phyloP scores from a whole-genome alignment of 2,797 vertebrate genomes.

The Myotis myotis region DNA sequence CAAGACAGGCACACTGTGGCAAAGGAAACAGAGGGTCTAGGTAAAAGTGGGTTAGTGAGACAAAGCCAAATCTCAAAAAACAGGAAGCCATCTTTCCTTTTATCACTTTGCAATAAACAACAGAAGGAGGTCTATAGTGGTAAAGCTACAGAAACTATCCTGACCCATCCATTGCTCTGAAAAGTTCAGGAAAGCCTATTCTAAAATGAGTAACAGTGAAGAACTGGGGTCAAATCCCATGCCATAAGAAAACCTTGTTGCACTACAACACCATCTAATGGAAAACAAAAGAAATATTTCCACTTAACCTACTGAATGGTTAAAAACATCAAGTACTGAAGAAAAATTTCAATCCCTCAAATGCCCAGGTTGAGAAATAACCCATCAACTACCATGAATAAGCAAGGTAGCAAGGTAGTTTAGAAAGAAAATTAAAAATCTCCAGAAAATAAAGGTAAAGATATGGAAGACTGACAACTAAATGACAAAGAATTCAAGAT shows the following conservation, averaged over 20 bases:
- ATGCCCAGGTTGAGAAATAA: not conserved
- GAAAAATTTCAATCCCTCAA: not conserved
- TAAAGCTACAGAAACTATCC: not conserved
- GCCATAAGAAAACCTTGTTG: not conserved
- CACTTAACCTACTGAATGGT: not conserved
- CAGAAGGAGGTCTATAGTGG: not conserved
- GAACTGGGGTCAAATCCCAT: not conserved
- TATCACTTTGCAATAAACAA: not conserved
- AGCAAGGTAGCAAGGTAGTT: not conserved
- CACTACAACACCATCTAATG: no score
- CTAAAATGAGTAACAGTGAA: not conserved
- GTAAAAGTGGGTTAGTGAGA: not conserved
- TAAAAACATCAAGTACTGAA: not conserved
- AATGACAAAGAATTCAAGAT: not conserved
- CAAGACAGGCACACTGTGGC: not conserved
- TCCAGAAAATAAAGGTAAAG: not conserved
- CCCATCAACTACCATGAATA: not conserved
- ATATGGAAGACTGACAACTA: not conserved
- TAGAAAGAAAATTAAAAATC: not conserved
- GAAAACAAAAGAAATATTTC: no score
- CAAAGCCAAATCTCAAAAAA: not conserved
- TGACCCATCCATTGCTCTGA: not conserved
- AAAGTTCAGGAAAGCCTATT: slow-evolving; percentile 4
- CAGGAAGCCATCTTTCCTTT: not conserved
- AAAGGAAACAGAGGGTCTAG: not conserved